Conservation (phyloP, 2,888 invertebrate species). For the Leistus spinibarbis region DNA sequence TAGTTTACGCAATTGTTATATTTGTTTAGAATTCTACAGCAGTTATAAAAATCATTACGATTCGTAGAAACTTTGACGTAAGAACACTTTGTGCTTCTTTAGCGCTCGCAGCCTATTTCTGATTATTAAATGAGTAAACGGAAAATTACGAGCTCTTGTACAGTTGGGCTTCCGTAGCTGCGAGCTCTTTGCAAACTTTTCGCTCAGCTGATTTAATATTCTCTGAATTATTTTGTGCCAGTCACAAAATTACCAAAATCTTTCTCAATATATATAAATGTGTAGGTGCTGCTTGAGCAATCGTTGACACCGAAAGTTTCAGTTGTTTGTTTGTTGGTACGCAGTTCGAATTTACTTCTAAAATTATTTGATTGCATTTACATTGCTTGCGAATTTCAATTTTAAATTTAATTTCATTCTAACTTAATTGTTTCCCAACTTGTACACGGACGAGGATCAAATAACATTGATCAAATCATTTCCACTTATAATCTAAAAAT, state of each 20-base stretch:
- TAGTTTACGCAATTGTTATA: too few species aligned
- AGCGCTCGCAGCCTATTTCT: conserved; percentile 8
- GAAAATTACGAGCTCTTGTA: conserved; percentile 14
- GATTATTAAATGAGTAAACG: conserved; percentile 21
- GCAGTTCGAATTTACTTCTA: not conserved
- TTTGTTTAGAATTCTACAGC: not conserved
- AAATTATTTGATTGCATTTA: not conserved
- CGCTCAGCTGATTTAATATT: conserved; percentile 18
- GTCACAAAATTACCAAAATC: conserved; percentile 22
- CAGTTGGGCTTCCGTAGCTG: not conserved
- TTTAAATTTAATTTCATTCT: not conserved
- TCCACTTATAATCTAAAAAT: too few species aligned
- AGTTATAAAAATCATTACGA: not conserved
- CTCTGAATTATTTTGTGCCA: conserved; percentile 28
- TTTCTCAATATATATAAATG: not conserved
- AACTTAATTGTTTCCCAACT: not conserved
- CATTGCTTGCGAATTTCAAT: not conserved
- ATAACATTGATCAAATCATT: too few species aligned
- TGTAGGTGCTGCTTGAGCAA: not conserved
- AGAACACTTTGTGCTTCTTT: not conserved
- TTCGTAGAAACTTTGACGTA: not conserved
- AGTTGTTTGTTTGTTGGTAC: not conserved
- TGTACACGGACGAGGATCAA: too few species aligned
- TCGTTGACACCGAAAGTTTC: not conserved
- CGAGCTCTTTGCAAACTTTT: conserved; percentile 19